These are phyloP conservation scores for Salpingus planirostris DNA, from an alignment of 2,888 invertebrate genomes.

Conservation along the genomic window DNA sequence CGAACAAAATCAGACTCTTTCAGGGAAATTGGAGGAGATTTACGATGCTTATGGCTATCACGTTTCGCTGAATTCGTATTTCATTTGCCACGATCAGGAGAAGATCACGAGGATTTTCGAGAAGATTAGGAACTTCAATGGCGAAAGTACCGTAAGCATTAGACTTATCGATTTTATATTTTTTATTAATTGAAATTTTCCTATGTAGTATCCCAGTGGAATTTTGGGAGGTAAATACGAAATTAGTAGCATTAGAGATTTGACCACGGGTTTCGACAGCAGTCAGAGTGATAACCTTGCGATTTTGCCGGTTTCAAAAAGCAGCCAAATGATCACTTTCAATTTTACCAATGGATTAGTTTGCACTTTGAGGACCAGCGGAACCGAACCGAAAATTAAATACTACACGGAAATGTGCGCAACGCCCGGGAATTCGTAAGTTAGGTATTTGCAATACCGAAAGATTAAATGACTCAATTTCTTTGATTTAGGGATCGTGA, in stretches of 20 bases:
- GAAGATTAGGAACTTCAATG: slow-evolving; percentile 65
- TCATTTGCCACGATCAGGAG: slow-evolving; percentile 67
- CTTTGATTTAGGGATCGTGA: slow-evolving; percentile 65
- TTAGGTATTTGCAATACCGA: slow-evolving; percentile 15
- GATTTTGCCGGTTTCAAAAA: slow-evolving; percentile 55
- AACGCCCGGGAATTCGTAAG: slow-evolving; percentile 48
- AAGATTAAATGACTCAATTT: slow-evolving; percentile 6
- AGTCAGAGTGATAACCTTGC: slow-evolving; percentile 60
- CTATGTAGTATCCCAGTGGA: slow-evolving; percentile 61
- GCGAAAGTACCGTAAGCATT: slow-evolving; percentile 35
- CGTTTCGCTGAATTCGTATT: slow-evolving; percentile 81
- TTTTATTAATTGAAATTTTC: too few species aligned
- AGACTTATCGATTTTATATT: too few species aligned
- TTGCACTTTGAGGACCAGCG: slow-evolving; percentile 87
- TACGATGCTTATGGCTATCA: slow-evolving; percentile 86
- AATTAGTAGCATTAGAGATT: slow-evolving; percentile 70
- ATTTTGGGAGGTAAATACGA: slow-evolving; percentile 54
- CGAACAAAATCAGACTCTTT: slow-evolving; percentile 48
- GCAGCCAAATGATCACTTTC: slow-evolving; percentile 91
- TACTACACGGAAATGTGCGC: slow-evolving; percentile 91
- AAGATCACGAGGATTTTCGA: slow-evolving; percentile 70
- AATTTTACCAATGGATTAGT: slow-evolving; percentile 78
- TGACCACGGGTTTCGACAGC: slow-evolving; percentile 81
- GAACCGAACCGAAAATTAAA: slow-evolving; percentile 98
- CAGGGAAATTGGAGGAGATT: slow-evolving; percentile 60